These are phyloP conservation scores for Phalera bucephala DNA, from an alignment of 2,888 invertebrate genomes.

Conservation along the genomic window DNA sequence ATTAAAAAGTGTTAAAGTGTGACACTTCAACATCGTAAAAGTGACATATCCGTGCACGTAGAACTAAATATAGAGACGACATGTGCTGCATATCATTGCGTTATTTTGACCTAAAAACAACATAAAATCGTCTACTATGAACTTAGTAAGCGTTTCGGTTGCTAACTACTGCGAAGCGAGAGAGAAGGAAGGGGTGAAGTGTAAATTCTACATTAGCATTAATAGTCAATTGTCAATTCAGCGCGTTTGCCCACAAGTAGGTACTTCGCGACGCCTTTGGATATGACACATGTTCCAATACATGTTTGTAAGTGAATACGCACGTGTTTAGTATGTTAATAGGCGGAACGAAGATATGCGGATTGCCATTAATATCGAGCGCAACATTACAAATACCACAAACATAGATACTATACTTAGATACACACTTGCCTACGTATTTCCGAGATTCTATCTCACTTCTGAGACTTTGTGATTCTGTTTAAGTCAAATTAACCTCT, in stretches of 20 bases:
- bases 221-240: conserved; percentile 67
- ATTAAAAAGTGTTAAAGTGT: not conserved
- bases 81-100: conserved; percentile 37
- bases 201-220: conserved; percentile 65
- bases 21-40: conserved; percentile 1
- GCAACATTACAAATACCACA: conserved; percentile 11
- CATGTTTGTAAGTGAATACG: conserved; percentile 46
- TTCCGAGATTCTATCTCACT: too few relatives aligned
- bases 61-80: conserved; percentile 17
- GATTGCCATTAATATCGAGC: conserved; percentile 30
- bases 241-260: conserved; percentile 44
- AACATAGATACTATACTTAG: too few relatives aligned
- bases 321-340: conserved; percentile 52
- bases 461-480: too few relatives aligned
- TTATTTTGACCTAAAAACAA: conserved; percentile 58
- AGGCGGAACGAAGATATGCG: conserved; percentile 40
- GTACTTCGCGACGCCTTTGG: conserved; percentile 59
- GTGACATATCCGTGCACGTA: conserved; percentile 7
- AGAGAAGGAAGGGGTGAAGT: conserved; percentile 42
- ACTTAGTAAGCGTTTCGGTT: conserved; percentile 46
- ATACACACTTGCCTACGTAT: too few relatives aligned
- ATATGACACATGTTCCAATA: conserved; percentile 71
- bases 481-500: too few relatives aligned
- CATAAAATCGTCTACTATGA: conserved; percentile 40
- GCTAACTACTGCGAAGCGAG: conserved; percentile 24